Evolutionary conservation across 1,140 invertebrate species (phyloP).

Genomic region (Drosophila ironensis): DNA sequence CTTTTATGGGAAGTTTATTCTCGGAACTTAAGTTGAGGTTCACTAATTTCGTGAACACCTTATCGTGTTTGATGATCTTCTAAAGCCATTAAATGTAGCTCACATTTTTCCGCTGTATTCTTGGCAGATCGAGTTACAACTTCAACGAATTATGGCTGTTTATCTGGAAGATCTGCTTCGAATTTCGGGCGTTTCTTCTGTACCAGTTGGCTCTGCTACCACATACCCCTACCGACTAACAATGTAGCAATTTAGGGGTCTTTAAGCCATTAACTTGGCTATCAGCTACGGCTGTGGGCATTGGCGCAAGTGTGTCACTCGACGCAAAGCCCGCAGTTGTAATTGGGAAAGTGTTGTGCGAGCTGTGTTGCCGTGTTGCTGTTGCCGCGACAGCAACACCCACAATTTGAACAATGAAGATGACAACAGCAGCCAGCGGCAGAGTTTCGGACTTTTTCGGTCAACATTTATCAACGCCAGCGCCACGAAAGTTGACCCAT

Average conservation of each 20-base stretch:
- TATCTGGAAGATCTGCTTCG: conserved; percentile 19
- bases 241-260: conserved; percentile 55
- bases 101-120: not conserved
- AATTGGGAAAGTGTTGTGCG: conserved; percentile 71
- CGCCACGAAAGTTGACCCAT: conserved; percentile 71
- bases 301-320: conserved; percentile 30
- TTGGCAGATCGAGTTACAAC: conserved; percentile 9
- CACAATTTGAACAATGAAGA: conserved; percentile 35
- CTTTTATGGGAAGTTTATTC: conserved; percentile 4
- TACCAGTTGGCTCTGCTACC: conserved; percentile 23
- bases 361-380: conserved; percentile 29
- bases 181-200: conserved; percentile 24
- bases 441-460: conserved; percentile 12
- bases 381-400: conserved; percentile 18
- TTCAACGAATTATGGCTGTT: not conserved
- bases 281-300: conserved; percentile 18
- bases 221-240: conserved; percentile 28
- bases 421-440: conserved; percentile 38
- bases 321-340: conserved; percentile 21
- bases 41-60: conserved; percentile 21
- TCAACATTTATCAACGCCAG: conserved; percentile 68
- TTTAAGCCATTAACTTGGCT: conserved; percentile 59
- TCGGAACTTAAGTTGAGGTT: conserved; percentile 1
- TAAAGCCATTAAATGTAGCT: not conserved
- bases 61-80: not conserved